phyloP scores from a whole-genome alignment of 2,113 vertebrate species.

The Lepisosteus oculatus region DNA sequence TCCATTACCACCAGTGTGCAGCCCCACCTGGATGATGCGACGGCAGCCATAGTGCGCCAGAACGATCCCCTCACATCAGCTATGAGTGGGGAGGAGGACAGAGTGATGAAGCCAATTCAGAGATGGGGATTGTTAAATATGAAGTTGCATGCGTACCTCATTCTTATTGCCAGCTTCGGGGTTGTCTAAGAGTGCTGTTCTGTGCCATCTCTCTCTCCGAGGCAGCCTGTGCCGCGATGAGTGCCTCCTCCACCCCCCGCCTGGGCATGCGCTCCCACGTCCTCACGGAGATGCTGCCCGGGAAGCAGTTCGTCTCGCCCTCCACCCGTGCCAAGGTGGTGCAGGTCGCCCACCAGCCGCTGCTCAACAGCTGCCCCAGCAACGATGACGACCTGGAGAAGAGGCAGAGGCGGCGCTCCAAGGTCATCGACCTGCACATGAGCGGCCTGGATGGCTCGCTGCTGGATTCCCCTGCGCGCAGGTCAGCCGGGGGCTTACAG shows the following conservation, averaged over 20 bases:
- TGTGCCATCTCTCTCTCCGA: background rate
- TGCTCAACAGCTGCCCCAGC: conserved; percentile 69
- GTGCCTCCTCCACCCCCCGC: conserved; percentile 52
- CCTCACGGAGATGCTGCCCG: conserved; percentile 4
- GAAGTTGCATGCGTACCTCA: no score
- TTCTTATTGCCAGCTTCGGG: no score
- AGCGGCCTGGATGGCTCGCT: conserved; percentile 54
- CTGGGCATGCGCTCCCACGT: conserved; percentile 36
- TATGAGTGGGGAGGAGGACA: no score
- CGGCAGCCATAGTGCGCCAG: no score
- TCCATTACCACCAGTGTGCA: no score
- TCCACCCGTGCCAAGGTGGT: conserved; percentile 40
- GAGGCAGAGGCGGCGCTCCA: conserved; percentile 77
- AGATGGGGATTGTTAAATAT: no score
- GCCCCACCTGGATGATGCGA: no score
- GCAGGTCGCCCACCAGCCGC: conserved; percentile 54
- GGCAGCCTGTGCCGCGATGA: conserved; percentile 45
- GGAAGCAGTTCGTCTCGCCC: conserved; percentile 40
- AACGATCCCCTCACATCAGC: no score
- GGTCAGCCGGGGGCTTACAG: conserved; percentile 37
- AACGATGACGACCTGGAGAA: conserved; percentile 88
- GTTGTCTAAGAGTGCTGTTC: background rate
- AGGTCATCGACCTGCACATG: conserved; percentile 72
- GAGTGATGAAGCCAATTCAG: no score
- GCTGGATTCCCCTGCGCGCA: conserved; percentile 53